Conservation (phyloP, 2,113 vertebrate genomes). For the Morone chrysops region DNA sequence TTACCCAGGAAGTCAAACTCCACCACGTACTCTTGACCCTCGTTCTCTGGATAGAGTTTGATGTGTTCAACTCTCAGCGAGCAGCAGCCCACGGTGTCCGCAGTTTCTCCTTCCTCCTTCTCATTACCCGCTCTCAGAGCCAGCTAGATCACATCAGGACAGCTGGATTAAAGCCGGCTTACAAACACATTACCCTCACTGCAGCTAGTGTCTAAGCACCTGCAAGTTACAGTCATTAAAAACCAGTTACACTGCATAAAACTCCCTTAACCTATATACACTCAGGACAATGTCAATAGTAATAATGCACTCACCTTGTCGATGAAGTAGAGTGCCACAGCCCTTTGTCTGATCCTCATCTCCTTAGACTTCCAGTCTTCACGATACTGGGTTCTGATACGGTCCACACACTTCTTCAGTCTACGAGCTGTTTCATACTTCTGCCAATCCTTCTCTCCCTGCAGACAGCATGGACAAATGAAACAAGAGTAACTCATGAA, state of each 20-base stretch:
- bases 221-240: conserved; percentile 8
- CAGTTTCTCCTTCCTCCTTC: conserved; percentile 98
- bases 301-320: conserved; percentile 88
- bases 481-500: not conserved
- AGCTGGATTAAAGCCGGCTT: conserved; percentile 37
- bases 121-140: conserved; percentile 98
- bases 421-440: conserved; percentile 96
- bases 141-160: conserved; percentile 83
- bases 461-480: not conserved
- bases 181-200: conserved; percentile 20
- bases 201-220: conserved; percentile 2
- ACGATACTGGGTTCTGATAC: conserved; percentile 92
- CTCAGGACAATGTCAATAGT: not conserved
- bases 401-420: conserved; percentile 95
- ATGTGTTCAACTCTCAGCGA: conserved; percentile 96
- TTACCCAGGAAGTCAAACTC: conserved; percentile 99
- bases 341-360: conserved; percentile 96
- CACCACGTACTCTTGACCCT: conserved; percentile 95
- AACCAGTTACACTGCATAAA: conserved; percentile 19
- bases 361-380: conserved; percentile 99
- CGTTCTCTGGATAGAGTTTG: conserved; percentile 91
- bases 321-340: conserved; percentile 97
- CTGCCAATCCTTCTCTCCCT: conserved; percentile 99
- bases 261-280: not conserved
- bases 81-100: conserved; percentile 98